Evolutionary conservation across 2,888 invertebrate species (phyloP).

Genomic region (Andrena flavipes): DNA sequence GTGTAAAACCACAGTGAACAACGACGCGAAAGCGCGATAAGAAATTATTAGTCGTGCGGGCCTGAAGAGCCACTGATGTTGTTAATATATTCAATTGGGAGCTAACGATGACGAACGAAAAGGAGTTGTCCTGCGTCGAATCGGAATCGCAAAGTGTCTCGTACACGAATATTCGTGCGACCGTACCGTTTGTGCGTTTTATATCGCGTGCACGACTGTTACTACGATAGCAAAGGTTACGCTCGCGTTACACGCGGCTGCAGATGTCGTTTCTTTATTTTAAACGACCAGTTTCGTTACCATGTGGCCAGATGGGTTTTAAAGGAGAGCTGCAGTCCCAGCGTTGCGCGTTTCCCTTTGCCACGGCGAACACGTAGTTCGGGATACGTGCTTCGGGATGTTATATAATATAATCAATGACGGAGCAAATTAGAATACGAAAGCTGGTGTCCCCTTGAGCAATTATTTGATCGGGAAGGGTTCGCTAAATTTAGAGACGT

Average conservation of each 20-base stretch:
- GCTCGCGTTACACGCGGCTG: neutral
- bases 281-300: neutral
- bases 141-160: neutral
- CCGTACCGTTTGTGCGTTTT: conserved; percentile 2
- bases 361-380: neutral
- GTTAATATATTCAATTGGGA: conserved; percentile 30
- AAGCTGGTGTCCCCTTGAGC: too few species aligned
- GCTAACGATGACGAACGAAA: conserved; percentile 33
- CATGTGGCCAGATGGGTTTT: neutral
- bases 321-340: neutral
- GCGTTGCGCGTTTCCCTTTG: neutral
- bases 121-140: conserved; percentile 9
- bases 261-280: conserved; percentile 7
- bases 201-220: neutral
- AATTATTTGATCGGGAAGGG: too few species aligned
- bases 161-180: conserved; percentile 50
- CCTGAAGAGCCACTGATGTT: neutral
- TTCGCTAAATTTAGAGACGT: too few species aligned
- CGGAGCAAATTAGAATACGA: too few species aligned
- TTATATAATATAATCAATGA: too few species aligned
- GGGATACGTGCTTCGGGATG: neutral
- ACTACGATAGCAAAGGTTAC: neutral
- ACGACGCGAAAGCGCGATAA: conserved; percentile 35
- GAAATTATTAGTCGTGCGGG: conserved; percentile 31
- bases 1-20: conserved; percentile 30